Conservation (phyloP, 92 coral and sea anemone species). For the Zoanthus solanderi region DNA sequence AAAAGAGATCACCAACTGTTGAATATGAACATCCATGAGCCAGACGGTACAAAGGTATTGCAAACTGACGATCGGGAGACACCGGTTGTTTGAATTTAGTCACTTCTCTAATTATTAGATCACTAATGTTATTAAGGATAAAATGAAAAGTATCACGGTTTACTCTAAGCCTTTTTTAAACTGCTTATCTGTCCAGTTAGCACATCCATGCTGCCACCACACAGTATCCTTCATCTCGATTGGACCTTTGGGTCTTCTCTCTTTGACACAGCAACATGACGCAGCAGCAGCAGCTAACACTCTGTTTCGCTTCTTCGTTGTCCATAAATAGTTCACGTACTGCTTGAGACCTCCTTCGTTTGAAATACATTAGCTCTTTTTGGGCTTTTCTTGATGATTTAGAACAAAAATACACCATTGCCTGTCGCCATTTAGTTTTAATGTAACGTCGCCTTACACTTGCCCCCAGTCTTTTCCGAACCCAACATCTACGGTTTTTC, state of each 20-base stretch:
- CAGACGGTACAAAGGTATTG: slow-evolving; percentile 35
- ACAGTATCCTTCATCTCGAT: slow-evolving; percentile 21
- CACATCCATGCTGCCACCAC: slow-evolving; percentile 52
- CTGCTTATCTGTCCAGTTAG: slow-evolving; percentile 54
- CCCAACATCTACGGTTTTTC: slow-evolving; percentile 54
- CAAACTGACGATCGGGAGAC: slow-evolving; percentile 35
- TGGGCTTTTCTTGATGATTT: too few relatives aligned
- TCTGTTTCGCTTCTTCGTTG: too few relatives aligned
- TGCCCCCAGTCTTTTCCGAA: slow-evolving; percentile 56
- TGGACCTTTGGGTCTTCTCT: too few relatives aligned
- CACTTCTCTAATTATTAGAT: slow-evolving; percentile 28
- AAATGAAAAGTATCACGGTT: slow-evolving; percentile 29
- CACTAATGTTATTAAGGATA: slow-evolving; percentile 14
- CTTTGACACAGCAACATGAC: too few relatives aligned
- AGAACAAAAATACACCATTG: too few relatives aligned
- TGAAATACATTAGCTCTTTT: too few relatives aligned
- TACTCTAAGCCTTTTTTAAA: slow-evolving; percentile 50
- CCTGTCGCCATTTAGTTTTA: too few relatives aligned
- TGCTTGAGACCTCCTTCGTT: too few relatives aligned
- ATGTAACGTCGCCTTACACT: slow-evolving; percentile 50
- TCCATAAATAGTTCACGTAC: too few relatives aligned
- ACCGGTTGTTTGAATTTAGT: slow-evolving; percentile 30
- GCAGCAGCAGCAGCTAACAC: too few relatives aligned
- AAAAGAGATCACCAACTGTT: slow-evolving; percentile 66
- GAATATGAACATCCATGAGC: slow-evolving; percentile 57